These are phyloP conservation scores for Oenanthe oenanthe DNA, from an alignment of 2,113 vertebrate genomes.

Conservation along the genomic window DNA sequence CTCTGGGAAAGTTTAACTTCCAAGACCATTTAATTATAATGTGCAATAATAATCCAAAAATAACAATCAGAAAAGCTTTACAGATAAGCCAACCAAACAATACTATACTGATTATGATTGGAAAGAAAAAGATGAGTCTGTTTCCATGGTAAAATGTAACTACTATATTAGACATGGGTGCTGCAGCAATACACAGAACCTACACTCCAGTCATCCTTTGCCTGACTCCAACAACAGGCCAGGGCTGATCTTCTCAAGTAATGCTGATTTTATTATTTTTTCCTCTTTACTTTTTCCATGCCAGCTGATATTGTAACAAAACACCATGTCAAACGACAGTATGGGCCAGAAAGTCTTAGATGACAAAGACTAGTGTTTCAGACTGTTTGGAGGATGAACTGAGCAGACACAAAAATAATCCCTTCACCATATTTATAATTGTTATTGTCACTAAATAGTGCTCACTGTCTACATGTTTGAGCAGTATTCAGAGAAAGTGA, in stretches of 20 bases:
- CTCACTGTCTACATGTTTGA: neutral
- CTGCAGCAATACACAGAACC: neutral
- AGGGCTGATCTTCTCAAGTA: neutral
- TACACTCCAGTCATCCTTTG: neutral
- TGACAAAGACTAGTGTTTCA: neutral
- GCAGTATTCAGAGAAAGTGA: neutral
- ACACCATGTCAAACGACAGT: neutral
- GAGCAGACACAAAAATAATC: neutral
- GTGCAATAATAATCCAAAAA: slow-evolving; percentile 9
- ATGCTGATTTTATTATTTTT: neutral
- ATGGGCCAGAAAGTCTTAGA: neutral
- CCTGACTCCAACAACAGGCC: neutral
- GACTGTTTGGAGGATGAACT: neutral
- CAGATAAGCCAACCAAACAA: neutral
- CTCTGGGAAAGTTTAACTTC: neutral
- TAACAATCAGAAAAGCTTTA: neutral
- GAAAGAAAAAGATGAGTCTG: neutral
- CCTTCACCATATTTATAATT: neutral
- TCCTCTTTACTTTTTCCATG: neutral
- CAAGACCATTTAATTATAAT: neutral
- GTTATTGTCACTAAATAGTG: neutral
- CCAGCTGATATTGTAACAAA: neutral
- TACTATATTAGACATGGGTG: neutral
- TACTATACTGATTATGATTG: neutral
- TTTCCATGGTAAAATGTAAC: slow-evolving; percentile 36